Evolutionary conservation across 2,113 vertebrate species (phyloP), one percentile per base, ranked within the genome.

Genomic region (Malurus elegans): DNA sequence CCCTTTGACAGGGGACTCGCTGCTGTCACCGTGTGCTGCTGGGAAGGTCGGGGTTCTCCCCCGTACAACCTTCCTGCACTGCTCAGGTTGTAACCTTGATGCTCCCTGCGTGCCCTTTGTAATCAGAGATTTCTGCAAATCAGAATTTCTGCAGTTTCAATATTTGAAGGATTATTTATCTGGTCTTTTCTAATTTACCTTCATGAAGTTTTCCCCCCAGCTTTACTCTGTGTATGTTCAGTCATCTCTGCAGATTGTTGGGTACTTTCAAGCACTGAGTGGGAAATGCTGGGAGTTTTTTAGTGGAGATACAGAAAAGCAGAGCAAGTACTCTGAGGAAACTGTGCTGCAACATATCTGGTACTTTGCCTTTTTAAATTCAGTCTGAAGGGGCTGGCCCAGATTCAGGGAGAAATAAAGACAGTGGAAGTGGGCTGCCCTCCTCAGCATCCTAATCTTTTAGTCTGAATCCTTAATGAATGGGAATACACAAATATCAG

Each of bases 11-110:
- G 54, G 36, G 66, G 64, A 48, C 53, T 72, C 0, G 0, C 47
- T 0, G 0, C 40, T 34, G 65, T 74, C 79, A 54, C 62, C 0
- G 0, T 2, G 5, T 12, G 1, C 48, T 40, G 81, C 14, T 3
- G 18, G 58, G 21, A n/a, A 58, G 36, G 28, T 56, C 93, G 86
- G 34, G 18, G 40, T 90, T 62, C 40, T 92, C 34, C 21, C 42
- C 73, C 70, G 16, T 23, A 12, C 18, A 60, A n/a, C 23, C 26
- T 82, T 78, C 67, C 13, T 16, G n/a, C 1, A 1, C 20, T 25
- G 44, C 25, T 78, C 88, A 86, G n/a, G 78, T 34, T 83, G 44
- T n/a, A 70, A 53, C 53, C 53, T 80, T 70, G 65, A 42, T 58
- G 60, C 38, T 79, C 79, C 47, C 57, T 40, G 9, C 16, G 57